phyloP scores from a whole-genome alignment of 2,888 invertebrate genomes.

The Agrochola macilenta region DNA sequence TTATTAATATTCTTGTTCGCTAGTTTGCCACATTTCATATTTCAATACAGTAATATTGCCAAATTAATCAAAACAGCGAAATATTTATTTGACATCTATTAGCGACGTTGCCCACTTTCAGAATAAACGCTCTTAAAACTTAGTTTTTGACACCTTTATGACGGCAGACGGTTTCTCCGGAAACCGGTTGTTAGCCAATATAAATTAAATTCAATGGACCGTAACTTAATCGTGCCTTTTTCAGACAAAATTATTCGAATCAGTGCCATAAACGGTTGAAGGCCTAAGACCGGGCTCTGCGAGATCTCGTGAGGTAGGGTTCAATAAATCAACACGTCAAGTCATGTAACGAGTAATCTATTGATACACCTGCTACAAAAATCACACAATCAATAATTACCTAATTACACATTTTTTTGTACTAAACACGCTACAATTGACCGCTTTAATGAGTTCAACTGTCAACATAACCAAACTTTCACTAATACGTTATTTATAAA shows the following conservation, averaged over 20 bases:
- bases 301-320: constrained; percentile 71
- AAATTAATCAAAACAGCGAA: too few species aligned
- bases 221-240: constrained; percentile 53
- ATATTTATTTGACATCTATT: too few species aligned
- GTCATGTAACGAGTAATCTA: constrained; percentile 18
- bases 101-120: too few species aligned
- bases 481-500: constrained; percentile 63
- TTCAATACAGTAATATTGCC: too few species aligned
- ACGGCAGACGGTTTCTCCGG: constrained; percentile 34
- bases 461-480: constrained; percentile 87
- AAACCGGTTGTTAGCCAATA: constrained; percentile 42
- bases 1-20: too few species aligned
- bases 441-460: constrained; percentile 72
- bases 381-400: constrained; percentile 54
- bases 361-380: constrained; percentile 29
- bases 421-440: constrained; percentile 46
- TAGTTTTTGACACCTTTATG: constrained; percentile 42
- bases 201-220: constrained; percentile 48
- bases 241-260: constrained; percentile 57
- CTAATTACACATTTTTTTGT: constrained; percentile 55
- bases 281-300: constrained; percentile 73
- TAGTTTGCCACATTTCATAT: too few species aligned
- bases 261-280: constrained; percentile 66
- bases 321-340: constrained; percentile 47
- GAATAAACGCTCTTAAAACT: constrained; percentile 7